Conservation (phyloP, 2,888 invertebrate species). For the Drosophila barbarae region DNA sequence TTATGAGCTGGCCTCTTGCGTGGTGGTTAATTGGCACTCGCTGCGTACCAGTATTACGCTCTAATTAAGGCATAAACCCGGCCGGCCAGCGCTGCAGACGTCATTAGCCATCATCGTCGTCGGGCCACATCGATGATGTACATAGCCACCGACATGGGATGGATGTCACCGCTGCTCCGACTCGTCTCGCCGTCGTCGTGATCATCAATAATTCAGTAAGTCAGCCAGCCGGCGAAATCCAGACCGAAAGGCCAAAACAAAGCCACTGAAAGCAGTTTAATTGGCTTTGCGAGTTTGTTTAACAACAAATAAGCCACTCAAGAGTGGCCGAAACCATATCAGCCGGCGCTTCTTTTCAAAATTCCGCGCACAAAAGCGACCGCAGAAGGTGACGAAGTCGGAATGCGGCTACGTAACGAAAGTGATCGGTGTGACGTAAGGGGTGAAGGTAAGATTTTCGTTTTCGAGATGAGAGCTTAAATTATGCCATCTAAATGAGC, state of each 20-base stretch:
- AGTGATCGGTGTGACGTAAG: slow-evolving; percentile 10
- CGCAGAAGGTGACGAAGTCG: slow-evolving; percentile 23
- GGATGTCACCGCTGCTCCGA: slow-evolving; percentile 15
- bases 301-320: slow-evolving; percentile 34
- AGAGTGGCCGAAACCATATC: slow-evolving; percentile 18
- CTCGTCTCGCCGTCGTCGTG: slow-evolving; percentile 20
- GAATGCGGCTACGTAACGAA: slow-evolving; percentile 24
- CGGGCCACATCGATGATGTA: background rate
- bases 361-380: slow-evolving; percentile 26
- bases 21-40: slow-evolving; percentile 22
- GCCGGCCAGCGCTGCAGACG: slow-evolving; percentile 17
- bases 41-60: slow-evolving; percentile 28
- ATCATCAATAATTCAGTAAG: slow-evolving; percentile 46
- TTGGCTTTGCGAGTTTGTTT: slow-evolving; percentile 44
- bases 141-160: slow-evolving; percentile 3
- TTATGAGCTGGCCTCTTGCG: slow-evolving; percentile 19
- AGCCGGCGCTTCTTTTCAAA: slow-evolving; percentile 33
- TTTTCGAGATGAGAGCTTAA: slow-evolving; percentile 7
- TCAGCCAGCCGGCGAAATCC: slow-evolving; percentile 21
- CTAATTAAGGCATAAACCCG: slow-evolving; percentile 53
- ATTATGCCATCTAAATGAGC: background rate
- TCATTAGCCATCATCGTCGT: slow-evolving; percentile 5
- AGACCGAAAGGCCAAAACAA: slow-evolving; percentile 6
- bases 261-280: slow-evolving; percentile 25
- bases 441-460: slow-evolving; percentile 10